Percentiles rank a stretch among this genome's conserved stretches.
Conservation (phyloP, 2,797 vertebrate species). For the Pantherophis alleghaniensis region DNA sequence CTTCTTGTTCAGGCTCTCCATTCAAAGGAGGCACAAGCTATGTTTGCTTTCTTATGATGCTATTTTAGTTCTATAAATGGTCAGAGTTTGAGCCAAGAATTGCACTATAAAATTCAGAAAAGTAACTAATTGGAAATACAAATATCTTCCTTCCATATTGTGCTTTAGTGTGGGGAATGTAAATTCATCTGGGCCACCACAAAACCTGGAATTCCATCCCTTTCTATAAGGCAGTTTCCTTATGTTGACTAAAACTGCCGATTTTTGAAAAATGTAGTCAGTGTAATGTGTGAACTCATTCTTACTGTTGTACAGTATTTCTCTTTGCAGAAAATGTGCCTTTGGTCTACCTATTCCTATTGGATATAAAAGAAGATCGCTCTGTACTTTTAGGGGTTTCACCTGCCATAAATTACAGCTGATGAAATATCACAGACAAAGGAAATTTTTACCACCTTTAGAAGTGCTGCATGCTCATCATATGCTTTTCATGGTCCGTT, state of each 20-base stretch:
- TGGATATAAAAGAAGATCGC: background rate
- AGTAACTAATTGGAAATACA: background rate
- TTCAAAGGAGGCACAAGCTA: conserved; percentile 22
- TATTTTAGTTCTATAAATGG: background rate
- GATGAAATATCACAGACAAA: background rate
- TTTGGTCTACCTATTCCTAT: background rate
- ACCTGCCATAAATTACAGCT: background rate
- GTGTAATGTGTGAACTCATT: background rate
- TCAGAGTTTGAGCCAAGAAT: background rate
- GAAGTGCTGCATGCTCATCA: background rate
- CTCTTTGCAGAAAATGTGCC: background rate
- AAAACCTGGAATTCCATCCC: background rate
- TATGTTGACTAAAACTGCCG: background rate
- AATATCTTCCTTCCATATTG: background rate
- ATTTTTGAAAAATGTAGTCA: background rate
- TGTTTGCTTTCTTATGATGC: background rate
- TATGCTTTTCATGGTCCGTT: background rate
- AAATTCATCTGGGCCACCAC: background rate
- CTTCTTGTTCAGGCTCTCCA: conserved; percentile 29
- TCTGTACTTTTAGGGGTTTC: background rate
- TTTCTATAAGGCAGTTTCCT: background rate
- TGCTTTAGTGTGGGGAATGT: background rate
- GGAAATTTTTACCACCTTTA: background rate
- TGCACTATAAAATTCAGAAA: background rate
- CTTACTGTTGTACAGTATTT: background rate